Percentiles rank a stretch among this genome's conserved stretches.
phyloP scores from a whole-genome alignment of 2,113 vertebrate genomes.

The Chinchilla lanigera region DNA sequence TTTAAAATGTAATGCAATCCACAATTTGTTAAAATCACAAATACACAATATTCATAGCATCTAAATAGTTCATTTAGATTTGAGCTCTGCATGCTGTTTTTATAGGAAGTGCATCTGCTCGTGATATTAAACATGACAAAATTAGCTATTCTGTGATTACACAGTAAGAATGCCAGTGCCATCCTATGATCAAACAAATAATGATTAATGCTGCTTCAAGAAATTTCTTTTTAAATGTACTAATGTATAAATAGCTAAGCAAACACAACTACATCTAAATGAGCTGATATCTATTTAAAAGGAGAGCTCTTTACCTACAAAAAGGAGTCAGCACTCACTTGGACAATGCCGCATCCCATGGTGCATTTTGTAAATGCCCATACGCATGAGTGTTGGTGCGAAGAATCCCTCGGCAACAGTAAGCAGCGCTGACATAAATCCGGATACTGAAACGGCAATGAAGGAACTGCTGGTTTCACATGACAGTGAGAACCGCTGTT shows the following conservation, averaged over 20 bases:
- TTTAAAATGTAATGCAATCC: slow-evolving; percentile 6
- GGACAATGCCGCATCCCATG: background rate
- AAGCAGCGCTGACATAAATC: background rate
- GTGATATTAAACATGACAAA: slow-evolving; percentile 37
- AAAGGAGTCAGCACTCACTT: background rate
- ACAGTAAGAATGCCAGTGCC: slow-evolving; percentile 46
- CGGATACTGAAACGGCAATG: background rate
- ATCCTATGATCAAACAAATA: slow-evolving; percentile 43
- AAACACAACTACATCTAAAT: slow-evolving; percentile 40
- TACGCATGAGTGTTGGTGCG: background rate
- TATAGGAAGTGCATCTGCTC: slow-evolving; percentile 60
- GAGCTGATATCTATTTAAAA: background rate
- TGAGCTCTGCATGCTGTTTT: slow-evolving; percentile 43
- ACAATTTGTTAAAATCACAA: slow-evolving; percentile 54
- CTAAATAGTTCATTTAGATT: slow-evolving; percentile 59
- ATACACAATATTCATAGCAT: slow-evolving; percentile 7
- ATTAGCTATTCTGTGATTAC: slow-evolving; percentile 57
- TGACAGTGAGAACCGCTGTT: background rate
- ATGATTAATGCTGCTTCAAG: slow-evolving; percentile 4
- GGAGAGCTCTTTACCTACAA: slow-evolving; percentile 16
- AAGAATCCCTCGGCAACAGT: background rate
- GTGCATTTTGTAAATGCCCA: background rate
- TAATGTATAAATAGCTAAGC: slow-evolving; percentile 43
- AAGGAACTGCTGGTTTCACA: slow-evolving; percentile 34
- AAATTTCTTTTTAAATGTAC: slow-evolving; percentile 53